Conservation (phyloP, 2,113 vertebrate genomes). For the Ivindomyrus marchei region DNA sequence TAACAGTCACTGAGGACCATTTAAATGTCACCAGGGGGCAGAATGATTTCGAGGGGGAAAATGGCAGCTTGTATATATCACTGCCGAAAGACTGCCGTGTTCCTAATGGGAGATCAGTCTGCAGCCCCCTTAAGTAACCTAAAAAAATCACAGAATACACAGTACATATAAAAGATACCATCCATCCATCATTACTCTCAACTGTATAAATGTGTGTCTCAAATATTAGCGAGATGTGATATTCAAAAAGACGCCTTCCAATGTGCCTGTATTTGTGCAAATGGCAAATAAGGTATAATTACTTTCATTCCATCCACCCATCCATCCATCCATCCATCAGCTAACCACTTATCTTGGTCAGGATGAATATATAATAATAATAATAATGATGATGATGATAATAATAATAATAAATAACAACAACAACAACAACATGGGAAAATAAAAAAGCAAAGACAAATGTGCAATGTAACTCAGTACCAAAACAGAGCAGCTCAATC, state of each 20-base stretch:
- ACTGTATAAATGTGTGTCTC: neutral
- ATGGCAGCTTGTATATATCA: neutral
- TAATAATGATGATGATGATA: neutral
- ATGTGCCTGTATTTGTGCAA: neutral
- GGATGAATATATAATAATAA: neutral
- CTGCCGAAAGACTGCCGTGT: neutral
- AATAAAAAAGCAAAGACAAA: neutral
- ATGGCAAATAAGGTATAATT: neutral
- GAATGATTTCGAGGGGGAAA: neutral
- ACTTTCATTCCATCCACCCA: neutral
- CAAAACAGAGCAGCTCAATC: neutral
- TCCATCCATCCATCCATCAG: neutral
- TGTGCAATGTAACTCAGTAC: neutral
- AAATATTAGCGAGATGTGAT: neutral
- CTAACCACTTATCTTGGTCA: neutral
- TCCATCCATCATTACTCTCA: neutral
- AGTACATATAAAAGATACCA: neutral
- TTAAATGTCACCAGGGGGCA: neutral
- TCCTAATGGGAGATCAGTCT: neutral
- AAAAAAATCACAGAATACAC: neutral
- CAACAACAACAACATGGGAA: neutral
- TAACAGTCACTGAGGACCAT: neutral
- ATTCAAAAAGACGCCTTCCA: neutral
- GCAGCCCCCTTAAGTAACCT: neutral
- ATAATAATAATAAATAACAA: neutral